Evolutionary conservation across 2,113 vertebrate species (phyloP).

Genomic region (Antechinus stuartii): DNA sequence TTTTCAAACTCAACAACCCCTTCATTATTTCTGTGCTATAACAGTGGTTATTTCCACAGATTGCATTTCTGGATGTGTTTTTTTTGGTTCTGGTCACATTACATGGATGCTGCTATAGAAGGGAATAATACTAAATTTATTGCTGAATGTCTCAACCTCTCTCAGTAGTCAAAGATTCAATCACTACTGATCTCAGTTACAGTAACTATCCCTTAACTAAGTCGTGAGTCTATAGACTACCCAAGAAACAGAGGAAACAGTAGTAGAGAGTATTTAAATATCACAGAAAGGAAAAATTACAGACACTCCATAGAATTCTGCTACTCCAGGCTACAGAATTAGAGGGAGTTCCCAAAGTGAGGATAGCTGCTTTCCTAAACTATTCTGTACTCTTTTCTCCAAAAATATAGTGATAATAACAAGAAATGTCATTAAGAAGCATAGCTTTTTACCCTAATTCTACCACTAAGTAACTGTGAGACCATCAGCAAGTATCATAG

Average conservation of each 20-base stretch:
- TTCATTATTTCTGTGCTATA: background rate
- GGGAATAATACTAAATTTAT: background rate
- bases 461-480: background rate
- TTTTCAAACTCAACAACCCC: background rate
- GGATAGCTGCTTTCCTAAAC: background rate
- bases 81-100: background rate
- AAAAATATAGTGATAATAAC: background rate
- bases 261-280: background rate
- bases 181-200: conserved; percentile 10
- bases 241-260: background rate
- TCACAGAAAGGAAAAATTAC: conserved; percentile 12
- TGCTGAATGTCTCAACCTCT: background rate
- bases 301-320: background rate
- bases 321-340: background rate
- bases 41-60: too few relatives aligned
- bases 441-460: background rate
- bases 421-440: background rate
- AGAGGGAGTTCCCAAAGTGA: background rate
- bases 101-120: background rate
- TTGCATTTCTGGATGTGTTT: conserved; percentile 12
- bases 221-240: background rate
- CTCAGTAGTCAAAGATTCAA: conserved; percentile 36
- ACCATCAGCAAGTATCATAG: background rate
- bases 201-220: background rate
- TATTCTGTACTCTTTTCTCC: conserved; percentile 9